Percentiles rank a stretch among this genome's conserved stretches.
These are phyloP conservation scores for Bradypodion pumilum DNA, from an alignment of 2,797 vertebrate species.

Conservation along the genomic window DNA sequence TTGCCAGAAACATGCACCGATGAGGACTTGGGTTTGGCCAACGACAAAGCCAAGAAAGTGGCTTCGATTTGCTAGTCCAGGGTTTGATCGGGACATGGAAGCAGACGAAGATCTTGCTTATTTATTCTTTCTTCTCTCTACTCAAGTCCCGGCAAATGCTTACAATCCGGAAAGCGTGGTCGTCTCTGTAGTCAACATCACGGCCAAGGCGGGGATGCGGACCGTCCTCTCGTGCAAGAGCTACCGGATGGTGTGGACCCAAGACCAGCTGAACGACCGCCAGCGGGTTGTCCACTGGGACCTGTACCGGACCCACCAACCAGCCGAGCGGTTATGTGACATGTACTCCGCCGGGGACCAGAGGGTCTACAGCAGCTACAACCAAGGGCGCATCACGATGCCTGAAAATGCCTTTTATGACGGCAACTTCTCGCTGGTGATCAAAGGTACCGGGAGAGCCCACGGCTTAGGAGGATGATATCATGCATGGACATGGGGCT, in stretches of 20 bases:
- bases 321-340: conserved; percentile 86
- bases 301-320: conserved; percentile 62
- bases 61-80: too few relatives aligned
- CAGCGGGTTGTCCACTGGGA: conserved; percentile 98
- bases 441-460: conserved; percentile 79
- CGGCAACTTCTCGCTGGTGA: conserved; percentile 94
- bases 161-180: conserved; percentile 74
- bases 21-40: too few relatives aligned
- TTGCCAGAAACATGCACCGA: too few relatives aligned
- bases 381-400: conserved; percentile 83
- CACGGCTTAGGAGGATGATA: rapidly evolving
- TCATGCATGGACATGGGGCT: too few relatives aligned
- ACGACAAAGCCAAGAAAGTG: too few relatives aligned
- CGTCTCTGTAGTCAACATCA: conserved; percentile 85
- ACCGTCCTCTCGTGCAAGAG: conserved; percentile 88
- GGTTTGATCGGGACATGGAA: too few relatives aligned
- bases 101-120: too few relatives aligned
- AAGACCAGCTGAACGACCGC: conserved; percentile 87
- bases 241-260: conserved; percentile 90
- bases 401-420: conserved; percentile 83
- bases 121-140: not conserved
- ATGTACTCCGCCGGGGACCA: conserved; percentile 88
- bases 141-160: conserved; percentile 70
- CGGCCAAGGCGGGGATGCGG: conserved; percentile 74
- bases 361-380: conserved; percentile 87